Percentiles rank a stretch among this genome's conserved stretches.
Evolutionary conservation across 2,113 vertebrate species (phyloP).

Genomic region (Pithys albifrons): DNA sequence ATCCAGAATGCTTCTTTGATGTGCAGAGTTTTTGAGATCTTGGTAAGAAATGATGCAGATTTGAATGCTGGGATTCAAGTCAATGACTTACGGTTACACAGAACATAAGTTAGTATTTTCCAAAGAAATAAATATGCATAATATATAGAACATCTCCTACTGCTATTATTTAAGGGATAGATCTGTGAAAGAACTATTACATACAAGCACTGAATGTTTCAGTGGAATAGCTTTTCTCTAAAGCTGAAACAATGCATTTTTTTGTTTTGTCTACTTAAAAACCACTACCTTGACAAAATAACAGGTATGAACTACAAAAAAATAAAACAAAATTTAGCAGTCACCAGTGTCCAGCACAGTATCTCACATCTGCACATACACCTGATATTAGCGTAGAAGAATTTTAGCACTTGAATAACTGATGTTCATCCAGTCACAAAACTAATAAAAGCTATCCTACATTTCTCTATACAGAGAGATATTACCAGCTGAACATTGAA

Average conservation of each 20-base stretch:
- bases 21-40: neutral
- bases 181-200: neutral
- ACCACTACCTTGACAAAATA: neutral
- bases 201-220: neutral
- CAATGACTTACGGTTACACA: neutral
- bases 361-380: neutral
- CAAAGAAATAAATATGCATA: neutral
- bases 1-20: neutral
- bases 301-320: neutral
- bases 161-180: neutral
- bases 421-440: neutral
- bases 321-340: neutral
- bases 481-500: neutral
- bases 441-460: neutral
- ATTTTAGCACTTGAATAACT: neutral
- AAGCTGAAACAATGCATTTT: neutral
- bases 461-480: neutral
- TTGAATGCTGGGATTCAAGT: neutral
- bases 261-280: neutral
- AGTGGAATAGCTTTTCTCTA: neutral
- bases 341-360: neutral
- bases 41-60: neutral
- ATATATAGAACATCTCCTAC: neutral
- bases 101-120: neutral
- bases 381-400: neutral